Evolutionary conservation across 2,113 vertebrate species (phyloP).

Genomic region (Dipodomys merriami): DNA sequence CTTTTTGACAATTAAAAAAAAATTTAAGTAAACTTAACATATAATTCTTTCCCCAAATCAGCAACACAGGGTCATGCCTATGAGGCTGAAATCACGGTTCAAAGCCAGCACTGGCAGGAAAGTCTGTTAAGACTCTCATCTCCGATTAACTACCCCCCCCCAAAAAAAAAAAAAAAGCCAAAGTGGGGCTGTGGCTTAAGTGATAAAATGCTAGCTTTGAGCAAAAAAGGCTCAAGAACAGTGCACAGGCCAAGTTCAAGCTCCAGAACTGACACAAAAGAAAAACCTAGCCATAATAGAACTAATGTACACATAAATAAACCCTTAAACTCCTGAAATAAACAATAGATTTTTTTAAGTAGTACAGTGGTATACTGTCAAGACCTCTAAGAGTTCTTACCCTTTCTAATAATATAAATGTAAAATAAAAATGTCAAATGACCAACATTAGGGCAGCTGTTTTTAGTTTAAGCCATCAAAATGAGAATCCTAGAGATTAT

Average conservation of each 20-base stretch:
- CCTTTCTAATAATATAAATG: constrained; percentile 11
- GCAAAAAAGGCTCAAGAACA: too few species aligned
- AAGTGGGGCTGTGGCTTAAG: too few species aligned
- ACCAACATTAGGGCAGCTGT: constrained; percentile 11
- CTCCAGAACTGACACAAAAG: too few species aligned
- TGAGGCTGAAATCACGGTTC: neutral
- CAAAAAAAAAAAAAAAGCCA: too few species aligned
- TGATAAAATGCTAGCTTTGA: too few species aligned
- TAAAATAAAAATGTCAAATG: constrained; percentile 11
- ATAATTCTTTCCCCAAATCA: constrained; percentile 30
- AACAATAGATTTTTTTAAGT: constrained; percentile 31
- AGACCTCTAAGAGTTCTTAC: constrained; percentile 19
- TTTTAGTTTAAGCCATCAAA: constrained; percentile 56
- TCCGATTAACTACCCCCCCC: too few species aligned
- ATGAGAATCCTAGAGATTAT: constrained; percentile 33
- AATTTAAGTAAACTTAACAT: neutral
- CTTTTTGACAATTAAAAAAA: too few species aligned
- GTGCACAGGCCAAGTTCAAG: too few species aligned
- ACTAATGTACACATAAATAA: neutral
- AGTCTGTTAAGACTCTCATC: too few species aligned
- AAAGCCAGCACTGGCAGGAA: neutral
- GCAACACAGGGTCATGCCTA: neutral
- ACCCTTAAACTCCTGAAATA: constrained; percentile 51
- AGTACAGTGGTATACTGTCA: neutral
- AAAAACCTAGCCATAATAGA: neutral